Base-by-base conservation (phyloP, 2,797 vertebrate species). In the Enteromius treurensis region DNA sequence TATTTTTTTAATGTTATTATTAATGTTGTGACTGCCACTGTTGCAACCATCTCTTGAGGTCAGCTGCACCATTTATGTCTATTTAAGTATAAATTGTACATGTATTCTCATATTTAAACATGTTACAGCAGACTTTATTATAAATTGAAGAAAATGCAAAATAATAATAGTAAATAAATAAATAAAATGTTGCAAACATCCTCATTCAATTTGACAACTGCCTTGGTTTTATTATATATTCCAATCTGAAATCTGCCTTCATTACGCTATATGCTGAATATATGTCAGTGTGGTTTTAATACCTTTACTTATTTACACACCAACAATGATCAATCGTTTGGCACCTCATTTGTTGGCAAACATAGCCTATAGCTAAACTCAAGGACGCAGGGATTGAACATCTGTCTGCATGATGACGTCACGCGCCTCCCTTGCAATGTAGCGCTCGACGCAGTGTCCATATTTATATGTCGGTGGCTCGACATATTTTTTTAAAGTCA, bases 391-490 rank as follows among this genome's bases (percentile, higher is more conserved):
- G 55, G 42, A 51, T 21, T 76, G 40, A 84, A 82, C 83, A 82
- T 82, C 86, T 82, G 86, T 67, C 83, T 78, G 82, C 67, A 76
- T 74, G 70, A 29, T 87, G 86, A 87, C 86, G 86, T 87, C 86
- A 87, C 79, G 29, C 64, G 74, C 79, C 53, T 64, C 62, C 53
- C 42, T 79, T 51, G 62, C 82, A 71, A 76, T 81, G 80, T 34
- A 49, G 77, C 67, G 26, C 79, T 60, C 77, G 42, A 62, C 69
- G 84, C 86, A 84, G 86, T 64, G 40, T 60, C 78, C 49, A 77
- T 81, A 74, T 84, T 67, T 84, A 53, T 55, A 69, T 70, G 40
- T n/a, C 17, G 26, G 5, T 73, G 34, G 40, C 34, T 84, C 69
- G 68, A 47, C 29, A 73, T 67, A 79, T 34, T 78, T 82, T 42